Percentiles rank a stretch among this genome's conserved stretches.
Conservation (phyloP, 2,888 invertebrate genomes). For the Brenthis daphne region DNA sequence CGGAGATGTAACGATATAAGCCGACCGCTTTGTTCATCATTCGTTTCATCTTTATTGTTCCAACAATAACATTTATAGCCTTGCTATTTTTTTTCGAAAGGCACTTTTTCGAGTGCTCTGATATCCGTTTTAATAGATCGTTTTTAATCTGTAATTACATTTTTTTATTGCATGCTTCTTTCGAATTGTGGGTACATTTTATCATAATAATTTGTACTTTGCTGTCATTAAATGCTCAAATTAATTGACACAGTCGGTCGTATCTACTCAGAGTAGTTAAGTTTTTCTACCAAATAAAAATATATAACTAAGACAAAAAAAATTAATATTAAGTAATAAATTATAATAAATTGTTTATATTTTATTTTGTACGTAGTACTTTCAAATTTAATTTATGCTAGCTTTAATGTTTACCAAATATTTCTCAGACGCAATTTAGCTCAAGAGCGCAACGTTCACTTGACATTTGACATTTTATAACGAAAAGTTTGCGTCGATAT, state of each 20-base stretch:
- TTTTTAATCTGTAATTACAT: constrained; percentile 20
- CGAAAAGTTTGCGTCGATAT: constrained; percentile 40
- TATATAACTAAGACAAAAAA: no score
- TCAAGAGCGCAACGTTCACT: constrained; percentile 26
- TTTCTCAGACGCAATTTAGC: neutral
- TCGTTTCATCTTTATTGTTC: constrained; percentile 47
- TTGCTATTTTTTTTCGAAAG: constrained; percentile 33
- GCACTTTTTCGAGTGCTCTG: constrained; percentile 12
- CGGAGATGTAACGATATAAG: constrained; percentile 42
- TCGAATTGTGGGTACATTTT: constrained; percentile 8
- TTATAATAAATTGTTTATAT: no score
- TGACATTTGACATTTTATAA: constrained; percentile 54
- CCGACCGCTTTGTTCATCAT: constrained; percentile 38
- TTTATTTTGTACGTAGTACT: neutral
- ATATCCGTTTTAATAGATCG: constrained; percentile 20
- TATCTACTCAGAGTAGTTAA: no score
- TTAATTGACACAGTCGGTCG: neutral
- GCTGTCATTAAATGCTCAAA: no score
- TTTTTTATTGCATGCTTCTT: constrained; percentile 12
- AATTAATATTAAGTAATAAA: no score
- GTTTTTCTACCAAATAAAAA: no score
- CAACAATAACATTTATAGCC: constrained; percentile 42
- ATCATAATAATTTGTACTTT: neutral
- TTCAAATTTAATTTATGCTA: neutral
- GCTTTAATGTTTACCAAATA: neutral